phyloP scores from a whole-genome alignment of 2,888 invertebrate species.

The Cybosia mesomella region DNA sequence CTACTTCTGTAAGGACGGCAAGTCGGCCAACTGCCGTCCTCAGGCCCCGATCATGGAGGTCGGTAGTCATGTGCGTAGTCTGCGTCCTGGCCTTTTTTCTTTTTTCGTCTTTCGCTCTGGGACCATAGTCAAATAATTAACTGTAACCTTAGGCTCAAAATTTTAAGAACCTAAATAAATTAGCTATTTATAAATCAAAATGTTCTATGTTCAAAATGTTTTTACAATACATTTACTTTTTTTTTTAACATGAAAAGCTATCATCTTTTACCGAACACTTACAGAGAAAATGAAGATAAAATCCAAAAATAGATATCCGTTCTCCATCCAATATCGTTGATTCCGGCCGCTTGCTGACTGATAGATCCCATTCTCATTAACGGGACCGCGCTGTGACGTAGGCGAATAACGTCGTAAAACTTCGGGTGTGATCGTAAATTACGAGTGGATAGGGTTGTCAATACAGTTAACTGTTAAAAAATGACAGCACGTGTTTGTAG shows the following conservation, averaged over 20 bases:
- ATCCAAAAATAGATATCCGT: slow-evolving; percentile 79
- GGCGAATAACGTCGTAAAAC: slow-evolving; percentile 58
- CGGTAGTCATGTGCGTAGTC: too few species aligned
- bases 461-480: slow-evolving; percentile 51
- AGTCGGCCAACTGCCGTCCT: too few species aligned
- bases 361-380: slow-evolving; percentile 83
- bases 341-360: slow-evolving; percentile 70
- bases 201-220: too few species aligned
- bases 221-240: too few species aligned
- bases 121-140: too few species aligned
- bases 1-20: too few species aligned
- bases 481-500: slow-evolving; percentile 31
- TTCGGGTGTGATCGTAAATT: slow-evolving; percentile 59
- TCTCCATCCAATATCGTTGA: slow-evolving; percentile 65
- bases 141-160: too few species aligned
- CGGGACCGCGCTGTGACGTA: slow-evolving; percentile 53
- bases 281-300: slow-evolving; percentile 39
- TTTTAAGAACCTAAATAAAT: too few species aligned
- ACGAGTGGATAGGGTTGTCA: slow-evolving; percentile 61
- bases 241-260: slow-evolving; percentile 6
- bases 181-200: too few species aligned
- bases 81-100: too few species aligned
- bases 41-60: too few species aligned
- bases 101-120: too few species aligned
- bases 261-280: slow-evolving; percentile 24